Conservation (phyloP, 2,888 invertebrate genomes). For the Salpingus planirostris region DNA sequence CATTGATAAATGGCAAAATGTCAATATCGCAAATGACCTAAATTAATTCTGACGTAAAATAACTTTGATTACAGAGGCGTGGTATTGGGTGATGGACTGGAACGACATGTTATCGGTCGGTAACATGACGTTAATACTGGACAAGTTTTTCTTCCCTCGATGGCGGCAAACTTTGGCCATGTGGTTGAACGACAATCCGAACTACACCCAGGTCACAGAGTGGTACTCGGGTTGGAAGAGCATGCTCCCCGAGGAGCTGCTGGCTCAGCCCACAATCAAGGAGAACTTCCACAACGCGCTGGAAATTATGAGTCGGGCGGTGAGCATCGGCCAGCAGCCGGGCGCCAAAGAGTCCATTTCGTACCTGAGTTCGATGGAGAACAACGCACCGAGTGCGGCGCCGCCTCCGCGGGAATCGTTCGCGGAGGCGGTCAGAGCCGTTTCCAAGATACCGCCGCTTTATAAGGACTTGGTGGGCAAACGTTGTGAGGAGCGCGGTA, state of each 20-base stretch:
- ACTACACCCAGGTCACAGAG: constrained; percentile 81
- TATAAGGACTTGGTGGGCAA: constrained; percentile 79
- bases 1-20: no score
- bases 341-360: constrained; percentile 59
- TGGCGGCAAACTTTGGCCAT: constrained; percentile 78
- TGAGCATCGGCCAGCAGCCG: constrained; percentile 48
- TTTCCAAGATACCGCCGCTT: constrained; percentile 55
- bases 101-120: constrained; percentile 70
- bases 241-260: constrained; percentile 48
- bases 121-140: constrained; percentile 70
- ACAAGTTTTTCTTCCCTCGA: constrained; percentile 86
- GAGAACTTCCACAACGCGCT: constrained; percentile 81
- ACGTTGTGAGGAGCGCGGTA: constrained; percentile 75
- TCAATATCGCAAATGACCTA: no score
- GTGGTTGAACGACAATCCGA: constrained; percentile 88
- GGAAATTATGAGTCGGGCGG: constrained; percentile 87
- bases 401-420: constrained; percentile 41
- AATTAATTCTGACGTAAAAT: no score
- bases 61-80: no score
- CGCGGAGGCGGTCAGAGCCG: constrained; percentile 50
- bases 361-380: constrained; percentile 53
- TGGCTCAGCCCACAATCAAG: constrained; percentile 46
- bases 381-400: constrained; percentile 47
- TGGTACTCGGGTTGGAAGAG: constrained; percentile 68
- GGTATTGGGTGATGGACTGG: constrained; percentile 96